Conservation (phyloP, 2,113 vertebrate species). For the Cariama cristata region DNA sequence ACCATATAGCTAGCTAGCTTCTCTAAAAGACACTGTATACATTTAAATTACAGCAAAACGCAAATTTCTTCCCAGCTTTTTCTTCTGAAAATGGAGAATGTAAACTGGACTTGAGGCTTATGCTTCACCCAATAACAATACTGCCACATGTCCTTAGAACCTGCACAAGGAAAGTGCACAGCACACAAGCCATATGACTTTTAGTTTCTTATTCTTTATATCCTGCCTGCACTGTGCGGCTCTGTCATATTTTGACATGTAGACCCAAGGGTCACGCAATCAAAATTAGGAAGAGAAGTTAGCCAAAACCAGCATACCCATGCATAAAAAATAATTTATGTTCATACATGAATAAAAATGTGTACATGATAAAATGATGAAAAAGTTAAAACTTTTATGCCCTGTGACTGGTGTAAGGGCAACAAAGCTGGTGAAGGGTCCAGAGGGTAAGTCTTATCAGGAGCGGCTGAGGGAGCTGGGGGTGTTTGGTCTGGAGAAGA, state of each 20-base stretch:
- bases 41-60: not conserved
- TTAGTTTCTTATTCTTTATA: slow-evolving; percentile 40
- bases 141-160: not conserved
- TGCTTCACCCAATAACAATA: slow-evolving; percentile 36
- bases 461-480: too few species aligned
- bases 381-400: slow-evolving; percentile 8
- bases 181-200: slow-evolving; percentile 9
- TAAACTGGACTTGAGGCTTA: not conserved
- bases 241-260: slow-evolving; percentile 52
- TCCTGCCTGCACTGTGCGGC: not conserved
- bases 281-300: slow-evolving; percentile 58
- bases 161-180: slow-evolving; percentile 3
- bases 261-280: slow-evolving; percentile 32
- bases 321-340: not conserved
- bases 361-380: slow-evolving; percentile 10
- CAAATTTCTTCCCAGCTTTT: not conserved
- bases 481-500: too few species aligned
- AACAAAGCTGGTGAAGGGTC: too few species aligned
- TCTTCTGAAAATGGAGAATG: not conserved
- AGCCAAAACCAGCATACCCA: slow-evolving; percentile 38
- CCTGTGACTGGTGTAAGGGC: not conserved
- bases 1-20: not conserved
- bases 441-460: too few species aligned
- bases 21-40: not conserved
- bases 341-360: slow-evolving; percentile 1